Conservation (phyloP, 2,113 vertebrate genomes). For the Tenrec ecaudatus region DNA sequence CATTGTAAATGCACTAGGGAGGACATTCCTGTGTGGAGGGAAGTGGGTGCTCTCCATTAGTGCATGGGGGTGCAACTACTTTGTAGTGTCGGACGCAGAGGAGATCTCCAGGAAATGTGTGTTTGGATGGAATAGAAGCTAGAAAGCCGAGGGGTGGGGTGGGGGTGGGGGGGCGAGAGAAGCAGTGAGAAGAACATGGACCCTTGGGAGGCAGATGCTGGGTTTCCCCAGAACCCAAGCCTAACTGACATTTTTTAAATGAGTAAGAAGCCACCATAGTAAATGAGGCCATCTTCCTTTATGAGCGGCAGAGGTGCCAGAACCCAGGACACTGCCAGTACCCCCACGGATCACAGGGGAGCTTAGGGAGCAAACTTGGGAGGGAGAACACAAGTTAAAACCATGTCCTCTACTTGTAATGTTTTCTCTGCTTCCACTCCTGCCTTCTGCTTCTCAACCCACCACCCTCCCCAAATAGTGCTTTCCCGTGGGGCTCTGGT, state of each 20-base stretch:
- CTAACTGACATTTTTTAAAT: neutral
- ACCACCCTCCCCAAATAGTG: neutral
- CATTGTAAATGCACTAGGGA: neutral
- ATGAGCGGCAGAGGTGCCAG: rapidly evolving
- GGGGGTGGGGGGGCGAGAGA: too few species aligned
- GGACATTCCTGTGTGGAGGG: neutral
- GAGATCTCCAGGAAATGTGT: neutral
- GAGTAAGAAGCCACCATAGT: neutral
- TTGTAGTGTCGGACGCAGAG: rapidly evolving
- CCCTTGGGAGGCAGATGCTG: constrained; percentile 34
- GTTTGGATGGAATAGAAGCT: too few species aligned
- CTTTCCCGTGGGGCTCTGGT: neutral
- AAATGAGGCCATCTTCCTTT: neutral
- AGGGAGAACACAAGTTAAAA: neutral
- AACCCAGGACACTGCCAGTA: neutral
- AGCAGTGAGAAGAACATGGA: neutral
- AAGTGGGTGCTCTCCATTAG: rapidly evolving
- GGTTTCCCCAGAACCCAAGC: neutral
- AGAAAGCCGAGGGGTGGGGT: too few species aligned
- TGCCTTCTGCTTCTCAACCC: neutral
- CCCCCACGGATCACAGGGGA: neutral
- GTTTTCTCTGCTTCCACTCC: neutral
- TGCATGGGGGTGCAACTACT: rapidly evolving
- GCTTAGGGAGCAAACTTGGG: neutral
- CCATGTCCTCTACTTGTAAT: neutral